phyloP scores from a whole-genome alignment of 2,888 invertebrate species.

The Ennomos erosarius region DNA sequence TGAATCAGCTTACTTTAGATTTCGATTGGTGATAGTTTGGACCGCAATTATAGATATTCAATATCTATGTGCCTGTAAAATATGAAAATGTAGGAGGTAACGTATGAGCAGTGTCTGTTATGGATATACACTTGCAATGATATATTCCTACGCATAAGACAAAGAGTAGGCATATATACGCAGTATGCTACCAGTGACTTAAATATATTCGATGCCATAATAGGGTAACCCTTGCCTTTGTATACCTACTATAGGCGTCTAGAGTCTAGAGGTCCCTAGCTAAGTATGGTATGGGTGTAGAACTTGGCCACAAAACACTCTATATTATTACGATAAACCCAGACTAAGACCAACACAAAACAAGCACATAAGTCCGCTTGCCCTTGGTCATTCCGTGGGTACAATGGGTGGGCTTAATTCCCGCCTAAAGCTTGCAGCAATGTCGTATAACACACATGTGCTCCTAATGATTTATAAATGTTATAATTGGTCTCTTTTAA shows the following conservation, averaged over 20 bases:
- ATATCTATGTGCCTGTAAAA: background rate
- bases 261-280: background rate
- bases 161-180: no score
- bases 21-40: constrained; percentile 21
- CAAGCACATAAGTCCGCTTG: constrained; percentile 8
- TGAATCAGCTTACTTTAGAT: constrained; percentile 21
- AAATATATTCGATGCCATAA: no score
- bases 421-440: constrained; percentile 8
- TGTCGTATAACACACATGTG: background rate
- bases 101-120: no score
- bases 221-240: no score
- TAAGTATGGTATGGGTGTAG: constrained; percentile 3
- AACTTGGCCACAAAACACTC: background rate
- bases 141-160: no score
- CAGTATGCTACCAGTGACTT: no score
- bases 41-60: constrained; percentile 18
- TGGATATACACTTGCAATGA: no score
- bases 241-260: no score
- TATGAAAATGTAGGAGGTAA: no score
- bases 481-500: constrained; percentile 2
- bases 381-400: constrained; percentile 7
- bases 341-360: constrained; percentile 6
- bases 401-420: constrained; percentile 4
- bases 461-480: background rate
- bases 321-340: constrained; percentile 5